phyloP scores from a whole-genome alignment of 2,113 vertebrate species.

The Podarcis muralis region DNA sequence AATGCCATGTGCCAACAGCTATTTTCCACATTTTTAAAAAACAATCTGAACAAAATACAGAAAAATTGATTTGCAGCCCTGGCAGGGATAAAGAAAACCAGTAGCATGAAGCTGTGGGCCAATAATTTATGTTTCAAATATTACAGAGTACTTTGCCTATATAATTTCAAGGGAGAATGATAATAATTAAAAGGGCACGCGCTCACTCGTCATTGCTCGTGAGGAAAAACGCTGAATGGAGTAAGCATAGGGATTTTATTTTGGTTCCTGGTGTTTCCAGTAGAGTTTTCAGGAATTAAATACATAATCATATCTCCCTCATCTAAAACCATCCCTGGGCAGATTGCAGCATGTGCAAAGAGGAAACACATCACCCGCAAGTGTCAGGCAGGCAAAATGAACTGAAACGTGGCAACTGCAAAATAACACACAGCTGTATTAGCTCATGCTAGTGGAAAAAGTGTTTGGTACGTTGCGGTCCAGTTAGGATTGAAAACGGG shows the following conservation, averaged over 20 bases:
- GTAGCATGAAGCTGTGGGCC: slow-evolving; percentile 81
- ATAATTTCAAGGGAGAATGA: slow-evolving; percentile 81
- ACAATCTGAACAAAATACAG: slow-evolving; percentile 77
- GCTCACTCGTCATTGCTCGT: slow-evolving; percentile 74
- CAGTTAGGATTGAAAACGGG: not conserved
- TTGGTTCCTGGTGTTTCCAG: slow-evolving; percentile 77
- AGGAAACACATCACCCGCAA: slow-evolving; percentile 35
- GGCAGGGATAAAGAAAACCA: slow-evolving; percentile 76
- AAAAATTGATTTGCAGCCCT: slow-evolving; percentile 80
- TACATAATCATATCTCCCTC: slow-evolving; percentile 52
- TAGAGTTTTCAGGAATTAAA: slow-evolving; percentile 69
- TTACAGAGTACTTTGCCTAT: slow-evolving; percentile 75
- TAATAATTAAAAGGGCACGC: slow-evolving; percentile 84
- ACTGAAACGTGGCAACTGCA: slow-evolving; percentile 36
- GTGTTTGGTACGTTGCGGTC: not conserved
- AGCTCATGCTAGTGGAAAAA: not conserved
- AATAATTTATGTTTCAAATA: slow-evolving; percentile 84
- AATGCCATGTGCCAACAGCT: slow-evolving; percentile 81
- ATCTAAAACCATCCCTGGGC: slow-evolving; percentile 30
- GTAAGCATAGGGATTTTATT: slow-evolving; percentile 61
- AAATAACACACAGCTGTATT: not conserved
- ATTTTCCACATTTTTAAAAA: slow-evolving; percentile 82
- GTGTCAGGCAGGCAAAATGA: not conserved
- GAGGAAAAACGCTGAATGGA: slow-evolving; percentile 71
- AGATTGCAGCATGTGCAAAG: slow-evolving; percentile 37